A percentile compares a stretch with the other conserved stretches of the same genome.
phyloP scores from a whole-genome alignment of 1,140 invertebrate genomes.

The Cotesia chilonis region DNA sequence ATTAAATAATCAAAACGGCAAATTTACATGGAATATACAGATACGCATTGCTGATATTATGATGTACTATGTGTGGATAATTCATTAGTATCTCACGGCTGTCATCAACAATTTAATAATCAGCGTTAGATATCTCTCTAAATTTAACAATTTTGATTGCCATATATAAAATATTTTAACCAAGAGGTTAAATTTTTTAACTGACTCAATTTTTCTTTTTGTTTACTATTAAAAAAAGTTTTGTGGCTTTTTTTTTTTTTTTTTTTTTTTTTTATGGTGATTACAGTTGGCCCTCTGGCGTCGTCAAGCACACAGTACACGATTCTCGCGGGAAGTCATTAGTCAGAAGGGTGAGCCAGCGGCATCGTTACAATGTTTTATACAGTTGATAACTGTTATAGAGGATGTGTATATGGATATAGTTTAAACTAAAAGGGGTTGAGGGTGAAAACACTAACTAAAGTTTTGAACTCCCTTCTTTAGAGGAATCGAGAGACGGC shows the following conservation, averaged over 20 bases:
- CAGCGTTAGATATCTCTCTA: too few species aligned
- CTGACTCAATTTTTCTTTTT: too few species aligned
- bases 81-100: too few species aligned
- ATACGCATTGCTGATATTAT: too few species aligned
- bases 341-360: slow-evolving; percentile 29
- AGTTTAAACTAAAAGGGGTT: not conserved
- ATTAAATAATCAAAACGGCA: slow-evolving; percentile 15
- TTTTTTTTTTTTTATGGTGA: not conserved
- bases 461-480: slow-evolving; percentile 17
- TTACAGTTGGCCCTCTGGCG: slow-evolving; percentile 15
- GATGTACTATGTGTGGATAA: too few species aligned
- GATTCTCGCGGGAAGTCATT: slow-evolving; percentile 38
- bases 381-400: too few species aligned
- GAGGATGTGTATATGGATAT: slow-evolving; percentile 8
- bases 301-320: not conserved
- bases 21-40: slow-evolving; percentile 18
- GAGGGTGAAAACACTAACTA: not conserved
- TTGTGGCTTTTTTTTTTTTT: not conserved
- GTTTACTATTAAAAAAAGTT: too few species aligned
- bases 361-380: not conserved
- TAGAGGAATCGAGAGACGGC: not conserved
- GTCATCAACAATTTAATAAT: too few species aligned
- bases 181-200: too few species aligned
- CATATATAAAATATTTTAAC: too few species aligned
- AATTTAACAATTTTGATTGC: too few species aligned